Conservation (phyloP, 1,140 invertebrate genomes). For the Neodiprion virginianus region DNA sequence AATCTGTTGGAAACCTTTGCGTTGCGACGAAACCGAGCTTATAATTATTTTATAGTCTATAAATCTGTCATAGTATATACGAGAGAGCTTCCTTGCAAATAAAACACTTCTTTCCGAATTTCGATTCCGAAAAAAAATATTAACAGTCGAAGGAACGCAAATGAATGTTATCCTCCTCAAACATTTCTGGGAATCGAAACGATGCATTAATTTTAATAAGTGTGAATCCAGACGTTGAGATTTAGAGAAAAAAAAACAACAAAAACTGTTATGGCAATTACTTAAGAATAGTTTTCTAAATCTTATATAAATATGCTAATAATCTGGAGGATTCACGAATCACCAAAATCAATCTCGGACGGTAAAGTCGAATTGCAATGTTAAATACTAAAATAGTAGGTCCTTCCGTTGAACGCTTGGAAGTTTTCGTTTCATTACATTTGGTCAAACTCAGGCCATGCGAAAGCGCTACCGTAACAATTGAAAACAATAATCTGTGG, state of each 20-base stretch:
- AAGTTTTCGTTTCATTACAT: too few species aligned
- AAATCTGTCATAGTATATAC: neutral
- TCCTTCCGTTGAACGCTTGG: too few species aligned
- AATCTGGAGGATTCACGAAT: slow-evolving; percentile 53
- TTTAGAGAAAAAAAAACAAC: slow-evolving; percentile 12
- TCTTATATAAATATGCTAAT: slow-evolving; percentile 39
- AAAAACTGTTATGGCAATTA: slow-evolving; percentile 46
- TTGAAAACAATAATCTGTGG: too few species aligned
- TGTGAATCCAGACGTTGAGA: slow-evolving; percentile 46
- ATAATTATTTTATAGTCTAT: neutral
- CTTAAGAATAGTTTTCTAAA: slow-evolving; percentile 34
- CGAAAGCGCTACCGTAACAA: too few species aligned
- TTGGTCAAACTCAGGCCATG: too few species aligned
- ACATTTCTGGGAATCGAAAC: neutral
- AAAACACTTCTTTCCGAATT: neutral
- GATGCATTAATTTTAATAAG: slow-evolving; percentile 53
- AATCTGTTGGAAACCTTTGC: neutral
- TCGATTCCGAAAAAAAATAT: slow-evolving; percentile 3
- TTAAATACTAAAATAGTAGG: slow-evolving; percentile 5
- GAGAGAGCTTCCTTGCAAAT: slow-evolving; percentile 4
- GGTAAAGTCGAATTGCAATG: neutral
- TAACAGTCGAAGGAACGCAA: neutral
- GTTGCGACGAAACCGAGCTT: slow-evolving; percentile 1
- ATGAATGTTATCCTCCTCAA: too few species aligned
- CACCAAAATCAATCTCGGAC: slow-evolving; percentile 50